Percentiles rank a stretch among this genome's conserved stretches.
These are phyloP conservation scores for Scolopax rusticola DNA, from an alignment of 2,797 vertebrate genomes.

Conservation along the genomic window DNA sequence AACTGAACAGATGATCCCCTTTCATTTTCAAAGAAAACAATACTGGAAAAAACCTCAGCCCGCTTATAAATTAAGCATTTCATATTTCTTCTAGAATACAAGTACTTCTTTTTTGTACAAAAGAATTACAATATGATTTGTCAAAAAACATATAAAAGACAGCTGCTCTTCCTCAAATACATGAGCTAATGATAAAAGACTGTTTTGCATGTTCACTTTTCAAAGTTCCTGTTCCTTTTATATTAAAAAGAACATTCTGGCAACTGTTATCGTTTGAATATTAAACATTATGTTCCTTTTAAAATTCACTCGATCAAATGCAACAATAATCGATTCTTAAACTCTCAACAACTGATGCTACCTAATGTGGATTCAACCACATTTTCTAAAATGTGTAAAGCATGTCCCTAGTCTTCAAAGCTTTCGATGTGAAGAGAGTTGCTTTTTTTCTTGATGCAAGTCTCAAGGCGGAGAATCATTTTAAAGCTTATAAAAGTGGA, in stretches of 20 bases:
- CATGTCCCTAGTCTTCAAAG: conserved; percentile 77
- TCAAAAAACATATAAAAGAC: conserved; percentile 90
- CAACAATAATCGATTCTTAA: conserved; percentile 72
- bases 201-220: conserved; percentile 79
- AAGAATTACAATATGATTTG: conserved; percentile 90
- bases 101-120: conserved; percentile 89
- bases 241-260: conserved; percentile 82
- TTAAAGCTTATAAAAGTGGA: conserved; percentile 87
- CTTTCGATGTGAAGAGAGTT: conserved; percentile 80
- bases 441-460: conserved; percentile 82
- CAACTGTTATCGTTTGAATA: conserved; percentile 79
- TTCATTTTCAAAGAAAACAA: conserved; percentile 85
- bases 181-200: conserved; percentile 87
- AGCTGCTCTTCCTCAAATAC: conserved; percentile 88
- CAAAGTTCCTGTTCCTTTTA: conserved; percentile 81
- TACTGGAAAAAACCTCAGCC: conserved; percentile 84
- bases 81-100: conserved; percentile 91
- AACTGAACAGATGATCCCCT: conserved; percentile 85
- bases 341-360: conserved; percentile 81
- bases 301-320: conserved; percentile 80
- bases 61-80: conserved; percentile 89
- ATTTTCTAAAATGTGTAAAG: conserved; percentile 72
- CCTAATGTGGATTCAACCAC: conserved; percentile 70
- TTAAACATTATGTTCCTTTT: conserved; percentile 79
- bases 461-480: conserved; percentile 82